Percentiles rank a stretch among this genome's conserved stretches.
Conservation (phyloP, 53 echinoderm and acorn worm species). For the Paelopatides confundens region DNA sequence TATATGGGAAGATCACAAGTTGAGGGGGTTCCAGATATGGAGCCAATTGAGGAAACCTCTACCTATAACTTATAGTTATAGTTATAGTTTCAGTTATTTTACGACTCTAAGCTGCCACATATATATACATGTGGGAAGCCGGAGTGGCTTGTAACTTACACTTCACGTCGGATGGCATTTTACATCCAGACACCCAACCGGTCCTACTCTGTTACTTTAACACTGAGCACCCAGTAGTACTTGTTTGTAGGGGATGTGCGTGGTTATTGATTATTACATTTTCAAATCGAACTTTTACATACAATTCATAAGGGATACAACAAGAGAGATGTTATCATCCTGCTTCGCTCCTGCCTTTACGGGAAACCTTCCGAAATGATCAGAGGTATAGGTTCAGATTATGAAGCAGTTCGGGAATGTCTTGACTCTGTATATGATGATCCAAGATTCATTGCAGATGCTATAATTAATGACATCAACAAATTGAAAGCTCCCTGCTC, state of each 20-base stretch:
- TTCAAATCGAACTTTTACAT: slow-evolving; percentile 66
- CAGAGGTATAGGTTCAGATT: slow-evolving; percentile 56
- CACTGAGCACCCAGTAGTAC: too few species aligned
- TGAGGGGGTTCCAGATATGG: not conserved
- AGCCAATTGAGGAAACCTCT: slow-evolving; percentile 49
- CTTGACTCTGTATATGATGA: slow-evolving; percentile 69
- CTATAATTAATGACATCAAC: slow-evolving; percentile 58
- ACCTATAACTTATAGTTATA: too few species aligned
- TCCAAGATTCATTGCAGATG: slow-evolving; percentile 68
- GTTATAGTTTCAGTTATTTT: too few species aligned
- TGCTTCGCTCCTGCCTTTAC: slow-evolving; percentile 55
- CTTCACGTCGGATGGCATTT: too few species aligned
- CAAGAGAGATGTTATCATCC: slow-evolving; percentile 18
- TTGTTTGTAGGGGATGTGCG: slow-evolving; percentile 53
- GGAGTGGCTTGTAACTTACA: too few species aligned
- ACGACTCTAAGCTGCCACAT: too few species aligned
- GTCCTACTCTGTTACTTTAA: too few species aligned
- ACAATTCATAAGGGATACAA: slow-evolving; percentile 41
- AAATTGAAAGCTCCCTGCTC: slow-evolving; percentile 64
- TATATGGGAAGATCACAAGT: too few species aligned
- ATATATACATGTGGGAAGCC: too few species aligned
- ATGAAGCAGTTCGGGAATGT: slow-evolving; percentile 67
- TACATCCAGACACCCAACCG: too few species aligned
- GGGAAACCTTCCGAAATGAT: slow-evolving; percentile 69
- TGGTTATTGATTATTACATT: slow-evolving; percentile 51